Conservation (phyloP, 1,140 invertebrate genomes). For the Drosophila sp. region DNA sequence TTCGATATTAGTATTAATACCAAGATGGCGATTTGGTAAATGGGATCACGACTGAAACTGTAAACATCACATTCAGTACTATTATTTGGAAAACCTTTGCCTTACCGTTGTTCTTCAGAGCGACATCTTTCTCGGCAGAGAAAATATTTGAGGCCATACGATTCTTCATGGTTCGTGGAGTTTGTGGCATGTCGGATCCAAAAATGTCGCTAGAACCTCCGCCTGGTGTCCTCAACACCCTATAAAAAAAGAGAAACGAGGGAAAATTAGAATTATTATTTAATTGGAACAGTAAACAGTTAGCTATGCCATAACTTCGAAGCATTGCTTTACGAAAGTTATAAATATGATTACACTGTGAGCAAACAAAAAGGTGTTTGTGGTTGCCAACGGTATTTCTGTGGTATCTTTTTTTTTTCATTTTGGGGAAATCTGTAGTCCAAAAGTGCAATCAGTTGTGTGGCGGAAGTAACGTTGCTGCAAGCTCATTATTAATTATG, state of each 20-base stretch:
- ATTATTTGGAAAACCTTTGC: not conserved
- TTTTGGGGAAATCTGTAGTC: conserved; percentile 1
- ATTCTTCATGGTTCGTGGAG: conserved; percentile 81
- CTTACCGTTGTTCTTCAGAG: conserved; percentile 83
- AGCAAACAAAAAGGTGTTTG: not conserved
- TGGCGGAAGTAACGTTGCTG: conserved; percentile 10
- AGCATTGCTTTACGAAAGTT: too few species aligned
- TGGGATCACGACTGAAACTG: conserved; percentile 3
- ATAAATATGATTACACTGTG: too few species aligned
- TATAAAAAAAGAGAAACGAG: conserved; percentile 62
- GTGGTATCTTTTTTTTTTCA: not conserved
- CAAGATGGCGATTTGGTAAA: not conserved
- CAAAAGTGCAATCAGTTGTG: conserved; percentile 3
- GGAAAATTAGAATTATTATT: conserved; percentile 31
- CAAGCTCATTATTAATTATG: conserved; percentile 20
- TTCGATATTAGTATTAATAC: not conserved
- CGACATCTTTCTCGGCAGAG: conserved; percentile 73
- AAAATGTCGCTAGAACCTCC: conserved; percentile 87
- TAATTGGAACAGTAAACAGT: not conserved
- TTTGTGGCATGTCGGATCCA: conserved; percentile 76
- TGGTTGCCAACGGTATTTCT: not conserved
- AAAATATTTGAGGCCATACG: conserved; percentile 84
- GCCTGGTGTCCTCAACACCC: conserved; percentile 87
- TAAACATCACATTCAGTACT: not conserved
- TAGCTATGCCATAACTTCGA: too few species aligned